Evolutionary conservation across 2,113 vertebrate species (phyloP).

Genomic region (Microtus ochrogaster): DNA sequence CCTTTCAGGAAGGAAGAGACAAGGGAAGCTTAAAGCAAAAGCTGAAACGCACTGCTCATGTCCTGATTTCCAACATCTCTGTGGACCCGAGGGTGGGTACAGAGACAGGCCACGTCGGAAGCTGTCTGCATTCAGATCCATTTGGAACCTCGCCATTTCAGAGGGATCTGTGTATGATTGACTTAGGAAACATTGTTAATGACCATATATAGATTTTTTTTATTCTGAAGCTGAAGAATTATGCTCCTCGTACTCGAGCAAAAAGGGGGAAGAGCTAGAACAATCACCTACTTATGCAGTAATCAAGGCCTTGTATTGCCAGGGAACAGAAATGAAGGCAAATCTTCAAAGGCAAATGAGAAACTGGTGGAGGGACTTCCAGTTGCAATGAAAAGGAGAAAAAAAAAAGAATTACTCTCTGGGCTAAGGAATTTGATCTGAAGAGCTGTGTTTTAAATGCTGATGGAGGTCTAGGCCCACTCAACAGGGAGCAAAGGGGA

Average conservation of each 20-base stretch:
- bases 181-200: not conserved
- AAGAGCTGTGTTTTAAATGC: slow-evolving; percentile 44
- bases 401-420: not conserved
- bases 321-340: slow-evolving; percentile 42
- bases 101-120: not conserved
- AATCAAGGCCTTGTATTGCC: not conserved
- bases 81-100: not conserved
- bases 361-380: slow-evolving; percentile 31
- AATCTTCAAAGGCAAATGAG: slow-evolving; percentile 27
- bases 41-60: not conserved
- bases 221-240: not conserved
- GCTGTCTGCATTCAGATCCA: not conserved
- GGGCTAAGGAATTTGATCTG: slow-evolving; percentile 23
- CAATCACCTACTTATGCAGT: not conserved
- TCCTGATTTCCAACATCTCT: not conserved
- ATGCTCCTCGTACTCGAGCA: not conserved
- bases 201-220: too few species aligned
- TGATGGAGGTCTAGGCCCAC: not conserved
- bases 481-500: not conserved
- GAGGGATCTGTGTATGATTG: not conserved
- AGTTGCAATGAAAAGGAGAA: not conserved
- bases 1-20: not conserved
- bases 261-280: not conserved
- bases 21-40: not conserved
- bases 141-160: not conserved